phyloP scores from a whole-genome alignment of 2,113 vertebrate species.

The Miniopterus natalensis region DNA sequence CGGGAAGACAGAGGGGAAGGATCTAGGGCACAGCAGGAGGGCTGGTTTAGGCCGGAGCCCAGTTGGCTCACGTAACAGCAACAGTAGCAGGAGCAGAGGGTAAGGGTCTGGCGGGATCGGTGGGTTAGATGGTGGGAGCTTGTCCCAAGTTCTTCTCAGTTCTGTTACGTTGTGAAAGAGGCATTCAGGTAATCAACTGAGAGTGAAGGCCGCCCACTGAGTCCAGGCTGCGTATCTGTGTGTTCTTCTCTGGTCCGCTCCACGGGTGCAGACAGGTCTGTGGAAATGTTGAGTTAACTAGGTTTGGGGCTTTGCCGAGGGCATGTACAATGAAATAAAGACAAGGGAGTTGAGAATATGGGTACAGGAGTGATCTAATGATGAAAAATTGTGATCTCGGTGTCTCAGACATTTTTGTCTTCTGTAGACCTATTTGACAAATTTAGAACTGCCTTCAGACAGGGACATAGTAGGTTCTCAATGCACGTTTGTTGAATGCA shows the following conservation, averaged over 20 bases:
- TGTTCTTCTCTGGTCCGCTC: neutral
- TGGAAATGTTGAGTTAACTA: neutral
- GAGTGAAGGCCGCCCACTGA: neutral
- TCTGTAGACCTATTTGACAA: neutral
- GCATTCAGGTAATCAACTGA: neutral
- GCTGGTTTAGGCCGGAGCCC: neutral
- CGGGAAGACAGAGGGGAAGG: neutral
- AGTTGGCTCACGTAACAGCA: neutral
- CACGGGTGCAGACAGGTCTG: neutral
- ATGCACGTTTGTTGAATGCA: neutral
- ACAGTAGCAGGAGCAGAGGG: neutral
- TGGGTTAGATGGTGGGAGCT: neutral
- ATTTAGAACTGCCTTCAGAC: neutral
- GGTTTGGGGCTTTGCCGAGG: neutral
- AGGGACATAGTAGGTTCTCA: neutral
- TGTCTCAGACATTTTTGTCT: neutral
- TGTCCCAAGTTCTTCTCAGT: neutral
- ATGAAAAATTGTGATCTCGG: neutral
- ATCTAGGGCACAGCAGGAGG: rapidly evolving
- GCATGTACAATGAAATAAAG: neutral
- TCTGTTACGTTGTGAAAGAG: neutral
- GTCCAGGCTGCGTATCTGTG: neutral
- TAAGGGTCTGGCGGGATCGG: neutral
- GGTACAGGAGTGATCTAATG: neutral
- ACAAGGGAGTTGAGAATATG: neutral